Evolutionary conservation across 2,113 vertebrate genomes (phyloP).

Genomic region (Amazona guildingii): DNA sequence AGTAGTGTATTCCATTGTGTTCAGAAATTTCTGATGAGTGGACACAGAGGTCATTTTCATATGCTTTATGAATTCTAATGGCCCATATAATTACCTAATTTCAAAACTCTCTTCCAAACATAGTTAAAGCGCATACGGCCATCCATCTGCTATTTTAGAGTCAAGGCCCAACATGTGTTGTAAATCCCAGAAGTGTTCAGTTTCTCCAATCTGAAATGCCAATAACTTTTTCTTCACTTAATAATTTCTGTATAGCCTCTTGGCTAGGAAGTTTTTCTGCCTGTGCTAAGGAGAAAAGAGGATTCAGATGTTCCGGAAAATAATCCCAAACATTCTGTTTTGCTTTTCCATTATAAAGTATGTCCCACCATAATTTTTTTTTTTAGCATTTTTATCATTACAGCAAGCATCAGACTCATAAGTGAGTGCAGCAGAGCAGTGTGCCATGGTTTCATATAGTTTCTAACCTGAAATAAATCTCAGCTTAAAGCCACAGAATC

Average conservation of each 20-base stretch:
- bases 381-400: not conserved
- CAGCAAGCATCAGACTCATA: not conserved
- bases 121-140: not conserved
- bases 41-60: conserved; percentile 17
- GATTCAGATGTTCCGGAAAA: not conserved
- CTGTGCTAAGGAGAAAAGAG: not conserved
- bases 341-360: not conserved
- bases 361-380: not conserved
- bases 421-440: not conserved
- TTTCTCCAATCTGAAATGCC: conserved; percentile 29
- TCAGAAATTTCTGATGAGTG: conserved; percentile 3
- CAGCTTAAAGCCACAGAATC: not conserved
- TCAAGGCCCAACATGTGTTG: not conserved
- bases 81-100: conserved; percentile 1
- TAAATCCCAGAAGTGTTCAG: not conserved
- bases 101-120: not conserved
- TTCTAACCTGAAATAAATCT: not conserved
- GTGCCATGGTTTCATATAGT: not conserved
- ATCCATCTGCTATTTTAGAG: not conserved
- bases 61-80: conserved; percentile 19
- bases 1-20: not conserved
- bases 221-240: not conserved
- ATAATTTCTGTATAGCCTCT: not conserved
- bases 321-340: not conserved
- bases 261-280: not conserved